Base-by-base conservation (phyloP, 2,113 vertebrate genomes). In the Acinonyx jubatus region DNA sequence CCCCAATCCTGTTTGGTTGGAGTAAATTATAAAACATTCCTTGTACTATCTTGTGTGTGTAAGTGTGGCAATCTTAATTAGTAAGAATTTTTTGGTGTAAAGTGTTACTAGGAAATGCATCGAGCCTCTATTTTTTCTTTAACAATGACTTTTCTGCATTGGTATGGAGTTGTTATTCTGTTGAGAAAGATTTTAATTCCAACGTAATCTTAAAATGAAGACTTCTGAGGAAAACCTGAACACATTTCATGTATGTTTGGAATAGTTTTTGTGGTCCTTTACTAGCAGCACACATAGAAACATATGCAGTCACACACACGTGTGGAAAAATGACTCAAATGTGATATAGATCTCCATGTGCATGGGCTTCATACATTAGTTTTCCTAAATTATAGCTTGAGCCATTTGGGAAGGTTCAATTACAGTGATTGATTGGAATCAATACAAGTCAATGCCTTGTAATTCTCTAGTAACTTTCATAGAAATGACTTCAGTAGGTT, bases 371-470 rank as follows among this genome's bases (percentile, higher is more conserved):
- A 66, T 73, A 4, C 52, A 57, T 95, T 61, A 55, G 16, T 63
- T 83, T 74, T 76, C 79, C 25, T 88, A 66, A 95, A 82, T 96
- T 80, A 50, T 74, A 95, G 48, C n/a, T 71, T 80, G 31, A 63
- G 13, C 25, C 16, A 36, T 48, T 88, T 69, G 3, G 66, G 69
- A 89, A 95, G 61, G 21, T 76, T 80, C 19, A 71, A 36, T 41
- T 74, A 80, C 88, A 74, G 3, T 84, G 48, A 85, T 45, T 92
- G 52, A 87, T 38, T 85, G 33, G 80, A 93, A 78, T 93, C 18
- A 18, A 5, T 78, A 5, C 29, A 89, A 74, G 23, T 85, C 82
- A 95, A 16, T 73, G 50, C 27, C 76, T 5, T 95, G 29, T 31
- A 48, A 78, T 41, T 76, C 25, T 81, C 38, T 95, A 69, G 12